phyloP scores from a whole-genome alignment of 37 sponge, comb jelly and placozoan species.

The Theonella swinhoei region DNA sequence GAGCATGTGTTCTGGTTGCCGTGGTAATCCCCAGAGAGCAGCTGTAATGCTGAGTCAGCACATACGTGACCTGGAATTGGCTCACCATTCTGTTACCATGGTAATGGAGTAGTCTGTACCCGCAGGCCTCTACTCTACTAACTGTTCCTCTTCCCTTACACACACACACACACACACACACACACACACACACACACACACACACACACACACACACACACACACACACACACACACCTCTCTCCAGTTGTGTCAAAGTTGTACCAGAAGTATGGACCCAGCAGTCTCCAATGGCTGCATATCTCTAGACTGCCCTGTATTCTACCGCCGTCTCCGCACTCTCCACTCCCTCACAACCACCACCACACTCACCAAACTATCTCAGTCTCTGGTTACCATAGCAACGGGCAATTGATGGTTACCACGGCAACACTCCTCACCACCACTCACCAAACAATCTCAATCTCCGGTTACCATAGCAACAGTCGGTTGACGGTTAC shows the following conservation, averaged over 20 bases:
- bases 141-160: not conserved
- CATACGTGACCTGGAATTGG: not conserved
- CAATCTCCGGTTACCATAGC: no score
- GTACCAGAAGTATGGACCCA: slow-evolving; percentile 26
- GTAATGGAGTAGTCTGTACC: not conserved
- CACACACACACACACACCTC: no score
- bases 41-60: slow-evolving; percentile 16
- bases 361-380: not conserved
- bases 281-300: slow-evolving; percentile 34
- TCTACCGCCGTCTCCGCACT: slow-evolving; percentile 22
- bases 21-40: slow-evolving; percentile 48
- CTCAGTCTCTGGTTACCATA: not conserved
- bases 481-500: no score
- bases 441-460: not conserved
- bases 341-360: not conserved
- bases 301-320: slow-evolving; percentile 76
- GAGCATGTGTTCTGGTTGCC: slow-evolving; percentile 56
- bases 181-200: no score
- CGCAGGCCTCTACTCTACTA: not conserved
- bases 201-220: no score
- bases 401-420: not conserved
- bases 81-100: not conserved
- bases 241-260: slow-evolving; percentile 62
- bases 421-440: not conserved
- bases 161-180: no score